phyloP scores from a whole-genome alignment of 2,113 vertebrate genomes.

The Elgaria multicarinata region DNA sequence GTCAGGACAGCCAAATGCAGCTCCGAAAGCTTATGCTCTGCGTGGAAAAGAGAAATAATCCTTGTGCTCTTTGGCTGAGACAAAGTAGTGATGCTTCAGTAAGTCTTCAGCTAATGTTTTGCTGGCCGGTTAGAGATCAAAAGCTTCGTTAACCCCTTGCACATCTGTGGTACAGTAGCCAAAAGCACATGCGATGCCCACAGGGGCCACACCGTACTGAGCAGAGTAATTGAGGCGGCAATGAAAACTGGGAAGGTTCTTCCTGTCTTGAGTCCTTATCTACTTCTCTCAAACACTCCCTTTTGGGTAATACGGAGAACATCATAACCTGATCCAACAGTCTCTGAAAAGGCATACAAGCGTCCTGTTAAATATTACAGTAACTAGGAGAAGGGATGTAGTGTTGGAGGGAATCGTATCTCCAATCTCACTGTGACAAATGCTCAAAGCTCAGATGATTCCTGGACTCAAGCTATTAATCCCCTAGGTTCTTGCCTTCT shows the following conservation, averaged over 20 bases:
- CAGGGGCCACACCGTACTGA: neutral
- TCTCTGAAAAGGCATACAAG: neutral
- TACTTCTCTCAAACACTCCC: neutral
- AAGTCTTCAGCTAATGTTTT: neutral
- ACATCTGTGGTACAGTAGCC: neutral
- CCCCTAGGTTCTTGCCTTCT: neutral
- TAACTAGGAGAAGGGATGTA: neutral
- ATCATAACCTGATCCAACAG: neutral
- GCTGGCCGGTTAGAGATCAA: constrained; percentile 8
- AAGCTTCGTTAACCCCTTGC: neutral
- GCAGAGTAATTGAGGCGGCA: constrained; percentile 17
- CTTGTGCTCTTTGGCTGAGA: constrained; percentile 18
- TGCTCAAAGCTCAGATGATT: neutral
- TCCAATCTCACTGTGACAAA: constrained; percentile 4
- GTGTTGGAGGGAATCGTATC: neutral
- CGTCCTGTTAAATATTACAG: neutral
- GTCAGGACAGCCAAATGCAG: neutral
- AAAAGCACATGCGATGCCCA: neutral
- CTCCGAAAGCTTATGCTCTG: neutral
- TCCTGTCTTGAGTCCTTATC: constrained; percentile 4
- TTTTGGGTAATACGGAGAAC: neutral
- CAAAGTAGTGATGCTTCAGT: constrained; percentile 8
- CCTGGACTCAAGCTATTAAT: neutral
- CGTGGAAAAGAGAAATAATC: constrained; percentile 23
- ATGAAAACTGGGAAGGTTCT: constrained; percentile 1